phyloP scores from a whole-genome alignment of 1,140 invertebrate genomes.

The Lordiphosa mommai region DNA sequence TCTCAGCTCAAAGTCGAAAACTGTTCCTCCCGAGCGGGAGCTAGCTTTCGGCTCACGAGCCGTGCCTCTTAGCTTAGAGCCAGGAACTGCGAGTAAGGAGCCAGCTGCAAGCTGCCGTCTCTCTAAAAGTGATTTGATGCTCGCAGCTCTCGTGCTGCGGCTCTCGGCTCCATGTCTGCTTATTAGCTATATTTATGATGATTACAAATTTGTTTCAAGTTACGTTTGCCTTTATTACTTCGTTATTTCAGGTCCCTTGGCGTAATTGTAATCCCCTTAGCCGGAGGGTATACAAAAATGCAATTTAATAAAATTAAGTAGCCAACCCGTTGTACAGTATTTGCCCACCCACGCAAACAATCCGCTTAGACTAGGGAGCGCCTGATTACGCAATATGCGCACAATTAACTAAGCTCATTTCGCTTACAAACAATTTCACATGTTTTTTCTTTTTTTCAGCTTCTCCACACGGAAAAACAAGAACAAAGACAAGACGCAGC shows the following conservation, averaged over 20 bases:
- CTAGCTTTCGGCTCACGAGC: no score
- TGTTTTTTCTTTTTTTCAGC: conserved; percentile 23
- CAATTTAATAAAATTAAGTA: conserved; percentile 59
- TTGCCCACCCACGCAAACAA: conserved; percentile 38
- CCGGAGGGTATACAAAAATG: conserved; percentile 13
- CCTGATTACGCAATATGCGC: conserved; percentile 33
- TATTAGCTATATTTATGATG: no score
- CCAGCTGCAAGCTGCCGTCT: no score
- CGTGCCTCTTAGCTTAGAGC: no score
- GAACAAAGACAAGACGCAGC: conserved; percentile 28
- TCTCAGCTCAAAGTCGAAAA: no score
- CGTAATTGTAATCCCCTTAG: background rate
- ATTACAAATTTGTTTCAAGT: no score
- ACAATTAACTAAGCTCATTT: conserved; percentile 47
- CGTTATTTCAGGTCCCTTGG: background rate
- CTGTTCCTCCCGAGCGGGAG: no score
- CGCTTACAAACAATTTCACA: conserved; percentile 1
- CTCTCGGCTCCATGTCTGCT: no score
- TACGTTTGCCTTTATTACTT: no score
- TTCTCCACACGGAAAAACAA: conserved; percentile 19
- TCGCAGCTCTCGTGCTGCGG: no score
- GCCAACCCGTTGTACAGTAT: conserved; percentile 38
- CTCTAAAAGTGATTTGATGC: no score
- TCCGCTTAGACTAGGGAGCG: conserved; percentile 13
- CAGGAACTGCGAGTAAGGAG: no score